phyloP scores from a whole-genome alignment of 1,140 invertebrate species.

The Thereuonema tuberculata region DNA sequence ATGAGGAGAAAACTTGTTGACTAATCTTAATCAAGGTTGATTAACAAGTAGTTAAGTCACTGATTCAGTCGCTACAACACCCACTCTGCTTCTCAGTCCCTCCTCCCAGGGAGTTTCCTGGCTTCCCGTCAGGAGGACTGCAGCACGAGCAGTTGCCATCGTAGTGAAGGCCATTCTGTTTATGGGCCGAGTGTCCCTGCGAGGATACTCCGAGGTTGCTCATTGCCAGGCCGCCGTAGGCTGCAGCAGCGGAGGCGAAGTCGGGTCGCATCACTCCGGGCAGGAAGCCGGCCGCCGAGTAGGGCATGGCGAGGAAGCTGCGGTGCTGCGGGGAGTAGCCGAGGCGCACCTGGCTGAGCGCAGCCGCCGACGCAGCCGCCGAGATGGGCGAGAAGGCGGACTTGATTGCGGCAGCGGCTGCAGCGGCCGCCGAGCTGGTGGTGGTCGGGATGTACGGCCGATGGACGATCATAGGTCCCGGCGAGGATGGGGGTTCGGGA shows the following conservation, averaged over 20 bases:
- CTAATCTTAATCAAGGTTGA: too few species aligned
- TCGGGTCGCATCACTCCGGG: constrained; percentile 5
- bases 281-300: constrained; percentile 9
- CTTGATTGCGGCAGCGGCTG: not conserved
- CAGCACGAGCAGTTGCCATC: not conserved
- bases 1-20: too few species aligned
- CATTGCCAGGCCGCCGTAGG: not conserved
- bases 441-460: not conserved
- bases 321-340: not conserved
- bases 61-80: not conserved
- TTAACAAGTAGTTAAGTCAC: too few species aligned
- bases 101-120: too few species aligned
- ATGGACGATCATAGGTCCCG: not conserved
- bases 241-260: constrained; percentile 2
- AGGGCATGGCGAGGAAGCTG: constrained; percentile 2
- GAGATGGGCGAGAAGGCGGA: constrained; percentile 9
- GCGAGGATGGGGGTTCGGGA: not conserved
- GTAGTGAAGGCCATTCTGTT: not conserved
- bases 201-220: not conserved
- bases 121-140: not conserved
- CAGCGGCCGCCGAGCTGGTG: not conserved
- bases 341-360: not conserved
- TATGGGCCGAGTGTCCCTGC: not conserved
- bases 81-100: not conserved
- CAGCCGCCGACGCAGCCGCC: not conserved